Conservation (phyloP, 2,113 vertebrate species). For the Megalops atlanticus region DNA sequence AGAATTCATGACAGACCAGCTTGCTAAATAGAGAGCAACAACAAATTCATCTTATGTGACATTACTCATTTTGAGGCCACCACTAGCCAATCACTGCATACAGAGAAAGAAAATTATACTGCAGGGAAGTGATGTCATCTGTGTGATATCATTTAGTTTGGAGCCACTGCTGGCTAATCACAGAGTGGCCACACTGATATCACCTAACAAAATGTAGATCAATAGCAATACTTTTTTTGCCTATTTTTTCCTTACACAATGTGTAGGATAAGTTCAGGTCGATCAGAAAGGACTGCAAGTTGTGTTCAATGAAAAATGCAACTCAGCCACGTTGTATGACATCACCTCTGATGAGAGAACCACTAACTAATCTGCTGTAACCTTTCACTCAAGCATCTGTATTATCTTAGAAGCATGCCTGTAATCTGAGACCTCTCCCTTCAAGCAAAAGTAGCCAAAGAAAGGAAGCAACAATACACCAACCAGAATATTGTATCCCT, state of each 20-base stretch:
- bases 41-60: too few relatives aligned
- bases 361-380: neutral
- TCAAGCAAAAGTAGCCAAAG: neutral
- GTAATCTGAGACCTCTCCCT: neutral
- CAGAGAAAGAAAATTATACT: neutral
- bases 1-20: neutral
- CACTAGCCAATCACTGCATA: neutral
- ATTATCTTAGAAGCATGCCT: neutral
- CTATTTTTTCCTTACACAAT: neutral
- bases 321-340: neutral
- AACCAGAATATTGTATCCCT: neutral
- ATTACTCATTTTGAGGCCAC: neutral
- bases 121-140: too few relatives aligned
- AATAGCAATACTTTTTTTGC: neutral
- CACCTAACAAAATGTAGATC: neutral
- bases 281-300: neutral
- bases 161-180: neutral
- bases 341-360: slow-evolving; percentile 13
- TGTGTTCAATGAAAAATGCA: neutral
- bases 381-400: neutral
- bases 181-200: neutral
- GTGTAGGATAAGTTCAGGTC: neutral
- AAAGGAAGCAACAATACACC: neutral
- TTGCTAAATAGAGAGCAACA: neutral
- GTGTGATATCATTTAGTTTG: neutral